Evolutionary conservation across 2,113 vertebrate genomes (phyloP), one percentile per base, ranked within the genome.

Genomic region (Uropsilus gracilis): DNA sequence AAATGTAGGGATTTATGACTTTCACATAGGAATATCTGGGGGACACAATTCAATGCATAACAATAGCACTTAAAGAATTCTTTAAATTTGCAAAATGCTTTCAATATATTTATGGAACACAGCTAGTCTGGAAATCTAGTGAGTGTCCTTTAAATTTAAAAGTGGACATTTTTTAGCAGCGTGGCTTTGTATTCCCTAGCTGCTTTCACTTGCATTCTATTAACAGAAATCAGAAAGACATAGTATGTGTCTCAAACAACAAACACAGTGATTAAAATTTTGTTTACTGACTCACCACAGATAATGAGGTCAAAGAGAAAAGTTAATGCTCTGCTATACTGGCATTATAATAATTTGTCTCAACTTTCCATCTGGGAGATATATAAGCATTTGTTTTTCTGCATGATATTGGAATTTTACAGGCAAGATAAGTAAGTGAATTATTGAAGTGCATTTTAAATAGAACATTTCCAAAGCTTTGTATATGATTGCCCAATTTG

Each of bases 271-370:
- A 88, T 92, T 83, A 12, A 34, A 93, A 44, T 39, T 20, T 42
- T 97, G 4, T 88, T 95, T 93, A 92, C 59, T 46, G 83, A 89
- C 68, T 97, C 76, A 80, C 11, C 69, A 93, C 26, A 32, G 85
- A 30, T 95, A 97, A 81, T 50, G 34, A 94, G 61, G 61, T 96
- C 89, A 97, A 96, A 92, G 28, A 16, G 63, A 59, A 72, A 53
- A 86, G 4, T 34, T 61, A 85, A 95, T 89, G 57, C 18, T 7
- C 22, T 89, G 3, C 87, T 94, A 57, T 32, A 73, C n/a, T 95
- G 28, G 18, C 63, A 91, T 95, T 89, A 84, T 89, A 94, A 91
- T 84, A 94, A 94, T 81, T 32, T 93, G 26, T 61, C 42, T 18
- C 64, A 75, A 82, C 50, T 55, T 93, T 96, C 71, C 20, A 64